Percentiles rank a stretch among this genome's conserved stretches.
phyloP scores from a whole-genome alignment of 2,888 invertebrate species.

The Patella ulyssiponensis region DNA sequence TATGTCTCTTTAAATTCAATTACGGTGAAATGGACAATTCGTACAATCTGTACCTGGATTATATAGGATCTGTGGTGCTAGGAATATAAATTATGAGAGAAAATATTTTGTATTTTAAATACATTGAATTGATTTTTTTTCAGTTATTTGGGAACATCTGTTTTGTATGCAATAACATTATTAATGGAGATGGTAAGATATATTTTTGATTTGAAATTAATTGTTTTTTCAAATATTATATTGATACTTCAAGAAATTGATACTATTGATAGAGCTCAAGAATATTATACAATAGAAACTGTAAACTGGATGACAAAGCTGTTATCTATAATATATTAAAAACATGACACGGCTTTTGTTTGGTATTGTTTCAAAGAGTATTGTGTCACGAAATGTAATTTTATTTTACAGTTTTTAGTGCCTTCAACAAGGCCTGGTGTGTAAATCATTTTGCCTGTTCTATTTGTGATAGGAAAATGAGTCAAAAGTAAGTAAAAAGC shows the following conservation, averaged over 20 bases:
- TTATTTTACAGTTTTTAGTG: conserved; percentile 87
- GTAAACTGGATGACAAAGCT: no score
- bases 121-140: conserved; percentile 25
- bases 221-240: no score
- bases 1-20: no score
- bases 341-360: no score
- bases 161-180: conserved; percentile 98
- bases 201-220: no score
- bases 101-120: conserved; percentile 10
- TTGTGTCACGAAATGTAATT: conserved; percentile 8
- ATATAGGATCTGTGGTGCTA: background rate
- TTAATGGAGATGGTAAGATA: conserved; percentile 91
- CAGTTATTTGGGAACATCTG: conserved; percentile 98
- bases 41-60: no score
- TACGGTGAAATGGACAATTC: no score
- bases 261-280: no score
- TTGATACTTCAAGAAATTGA: no score
- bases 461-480: conserved; percentile 92
- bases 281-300: no score
- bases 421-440: conserved; percentile 99
- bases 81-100: background rate
- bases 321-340: no score
- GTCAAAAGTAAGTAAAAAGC: conserved; percentile 80
- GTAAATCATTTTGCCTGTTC: conserved; percentile 98
- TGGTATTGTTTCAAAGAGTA: background rate